Conservation (phyloP, 2,888 invertebrate species). For the Nephrocerus scutellatus region DNA sequence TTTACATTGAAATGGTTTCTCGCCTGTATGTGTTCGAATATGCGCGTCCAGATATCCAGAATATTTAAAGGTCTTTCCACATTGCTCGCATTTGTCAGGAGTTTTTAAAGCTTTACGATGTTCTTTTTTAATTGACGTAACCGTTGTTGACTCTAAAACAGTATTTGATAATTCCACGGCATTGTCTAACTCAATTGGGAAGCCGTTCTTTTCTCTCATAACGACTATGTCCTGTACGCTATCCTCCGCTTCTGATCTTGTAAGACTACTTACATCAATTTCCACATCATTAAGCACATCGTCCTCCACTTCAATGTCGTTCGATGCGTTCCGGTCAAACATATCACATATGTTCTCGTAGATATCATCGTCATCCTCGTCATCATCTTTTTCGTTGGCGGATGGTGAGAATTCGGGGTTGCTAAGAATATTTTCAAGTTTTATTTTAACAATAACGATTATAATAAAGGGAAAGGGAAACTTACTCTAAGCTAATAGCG, state of each 20-base stretch:
- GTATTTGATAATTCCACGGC: not conserved
- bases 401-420: conserved; percentile 16
- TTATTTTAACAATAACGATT: too few species aligned
- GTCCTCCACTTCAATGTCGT: conserved; percentile 29
- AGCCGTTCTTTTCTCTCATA: not conserved
- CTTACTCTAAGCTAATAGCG: conserved; percentile 20
- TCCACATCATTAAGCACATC: conserved; percentile 34
- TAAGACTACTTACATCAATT: conserved; percentile 34
- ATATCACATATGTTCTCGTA: conserved; percentile 34
- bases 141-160: conserved; percentile 14
- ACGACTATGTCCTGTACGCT: conserved; percentile 9
- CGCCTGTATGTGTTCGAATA: conserved; percentile 33
- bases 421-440: too few species aligned
- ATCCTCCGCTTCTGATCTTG: conserved; percentile 33
- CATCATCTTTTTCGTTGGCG: conserved; percentile 17
- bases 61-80: conserved; percentile 34
- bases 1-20: conserved; percentile 35
- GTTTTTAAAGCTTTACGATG: conserved; percentile 25
- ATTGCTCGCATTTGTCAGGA: conserved; percentile 33
- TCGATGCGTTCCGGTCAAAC: conserved; percentile 29
- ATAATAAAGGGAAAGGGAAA: not conserved
- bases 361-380: conserved; percentile 24
- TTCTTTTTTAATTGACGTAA: conserved; percentile 16
- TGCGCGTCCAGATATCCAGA: conserved; percentile 35
- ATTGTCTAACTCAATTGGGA: not conserved